Evolutionary conservation across 2,797 vertebrate species (phyloP).

Genomic region (Hyperoplus lanceolatus): DNA sequence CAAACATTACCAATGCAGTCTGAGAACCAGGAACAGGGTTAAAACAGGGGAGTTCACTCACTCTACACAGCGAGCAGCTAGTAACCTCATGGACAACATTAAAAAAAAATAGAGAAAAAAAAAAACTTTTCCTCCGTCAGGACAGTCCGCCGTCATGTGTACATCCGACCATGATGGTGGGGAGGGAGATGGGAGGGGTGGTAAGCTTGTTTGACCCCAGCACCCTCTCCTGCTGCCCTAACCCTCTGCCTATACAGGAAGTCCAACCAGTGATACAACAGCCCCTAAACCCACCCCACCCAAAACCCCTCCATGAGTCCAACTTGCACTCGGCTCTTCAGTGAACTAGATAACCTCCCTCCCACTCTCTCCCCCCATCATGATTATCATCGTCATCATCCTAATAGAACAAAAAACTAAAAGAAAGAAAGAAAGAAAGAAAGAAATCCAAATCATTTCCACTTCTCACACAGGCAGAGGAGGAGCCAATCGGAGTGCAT

Average conservation of each 20-base stretch:
- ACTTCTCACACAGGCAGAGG: slow-evolving; percentile 64
- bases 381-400: slow-evolving; percentile 81
- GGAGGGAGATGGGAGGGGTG: slow-evolving; percentile 29
- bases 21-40: slow-evolving; percentile 84
- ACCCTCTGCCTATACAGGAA: slow-evolving; percentile 43
- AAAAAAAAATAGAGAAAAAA: slow-evolving; percentile 51
- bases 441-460: slow-evolving; percentile 55
- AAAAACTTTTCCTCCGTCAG: slow-evolving; percentile 49
- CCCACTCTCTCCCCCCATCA: slow-evolving; percentile 24
- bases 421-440: not conserved
- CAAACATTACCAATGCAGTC: slow-evolving; percentile 92
- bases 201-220: slow-evolving; percentile 8
- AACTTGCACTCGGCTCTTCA: slow-evolving; percentile 64
- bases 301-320: slow-evolving; percentile 54
- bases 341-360: slow-evolving; percentile 63
- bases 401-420: slow-evolving; percentile 47
- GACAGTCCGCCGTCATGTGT: slow-evolving; percentile 66
- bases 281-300: slow-evolving; percentile 1
- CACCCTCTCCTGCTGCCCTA: slow-evolving; percentile 1
- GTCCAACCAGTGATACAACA: slow-evolving; percentile 77
- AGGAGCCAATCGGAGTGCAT: slow-evolving; percentile 73
- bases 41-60: slow-evolving; percentile 81
- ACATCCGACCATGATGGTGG: slow-evolving; percentile 49
- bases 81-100: slow-evolving; percentile 81
- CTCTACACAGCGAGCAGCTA: slow-evolving; percentile 81